Evolutionary conservation across 1,140 invertebrate species (phyloP).

Genomic region (Magallana gigas): DNA sequence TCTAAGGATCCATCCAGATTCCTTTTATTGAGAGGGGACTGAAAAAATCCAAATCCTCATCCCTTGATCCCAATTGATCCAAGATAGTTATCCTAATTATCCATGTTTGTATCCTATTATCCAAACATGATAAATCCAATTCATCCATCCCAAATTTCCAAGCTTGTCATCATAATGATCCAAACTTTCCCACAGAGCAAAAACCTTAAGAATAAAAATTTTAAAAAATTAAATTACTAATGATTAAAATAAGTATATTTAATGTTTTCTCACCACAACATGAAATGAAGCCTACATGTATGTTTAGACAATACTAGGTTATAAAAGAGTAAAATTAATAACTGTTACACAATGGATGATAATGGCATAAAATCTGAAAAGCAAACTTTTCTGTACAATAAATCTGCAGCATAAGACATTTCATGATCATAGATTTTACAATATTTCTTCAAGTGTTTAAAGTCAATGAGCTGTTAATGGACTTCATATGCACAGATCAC

Average conservation of each 20-base stretch:
- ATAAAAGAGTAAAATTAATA: constrained; percentile 14
- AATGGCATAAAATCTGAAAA: constrained; percentile 8
- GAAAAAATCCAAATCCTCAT: constrained; percentile 21
- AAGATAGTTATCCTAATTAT: constrained; percentile 27
- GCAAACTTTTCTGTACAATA: constrained; percentile 13
- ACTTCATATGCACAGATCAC: constrained; percentile 32
- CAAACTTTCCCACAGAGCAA: constrained; percentile 30
- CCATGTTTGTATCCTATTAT: constrained; percentile 23
- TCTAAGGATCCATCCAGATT: constrained; percentile 10
- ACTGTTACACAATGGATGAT: neutral
- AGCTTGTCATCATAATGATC: constrained; percentile 29
- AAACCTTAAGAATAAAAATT: constrained; percentile 31
- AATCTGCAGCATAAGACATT: constrained; percentile 18
- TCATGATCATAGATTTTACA: neutral
- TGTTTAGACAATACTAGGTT: constrained; percentile 8
- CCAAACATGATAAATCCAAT: constrained; percentile 31
- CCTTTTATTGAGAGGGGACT: constrained; percentile 1
- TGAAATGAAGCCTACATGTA: neutral
- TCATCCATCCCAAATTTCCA: constrained; percentile 27
- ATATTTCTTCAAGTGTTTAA: constrained; percentile 12
- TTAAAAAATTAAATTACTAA: constrained; percentile 20
- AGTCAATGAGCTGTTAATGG: constrained; percentile 19
- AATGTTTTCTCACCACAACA: constrained; percentile 19
- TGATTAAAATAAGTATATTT: constrained; percentile 10
- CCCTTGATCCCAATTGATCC: constrained; percentile 32